Base-by-base conservation (phyloP, 2,797 vertebrate species). In the Artibeus jamaicensis region DNA sequence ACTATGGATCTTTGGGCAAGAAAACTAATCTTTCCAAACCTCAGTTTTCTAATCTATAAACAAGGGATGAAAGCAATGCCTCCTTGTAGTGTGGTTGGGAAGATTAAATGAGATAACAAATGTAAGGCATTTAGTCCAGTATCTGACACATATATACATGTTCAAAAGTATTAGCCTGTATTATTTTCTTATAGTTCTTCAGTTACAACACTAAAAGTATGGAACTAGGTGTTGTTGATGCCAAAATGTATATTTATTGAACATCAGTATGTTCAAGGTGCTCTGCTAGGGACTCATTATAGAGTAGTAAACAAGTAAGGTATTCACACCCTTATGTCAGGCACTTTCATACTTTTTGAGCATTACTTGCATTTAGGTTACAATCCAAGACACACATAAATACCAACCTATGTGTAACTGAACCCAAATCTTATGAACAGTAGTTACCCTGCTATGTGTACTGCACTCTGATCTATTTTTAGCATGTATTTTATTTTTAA, bases 21-120 rank as follows among this genome's bases (percentile, higher is more conserved):
- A 73, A 67, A 37, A 12, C 29, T 39, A 42, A 53, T 6, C 21
- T 53, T 22, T 34, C 44, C 0, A 0, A 65, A 53, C 78, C 70
- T 95, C 62, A 32, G 67, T 92, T 96, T 93, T 89, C 77, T 70
- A 77, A 44, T 53, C 42, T 87, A 4, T 93, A 74, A 92, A 59
- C 8, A 65, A n/a, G 21, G 14, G 18, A 21, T 70, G 12, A 37
- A 37, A 42, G 34, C 29, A 48, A 18, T 59, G 39, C n/a, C 53
- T 9, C 62, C 42, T 79, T 68, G 3, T 15, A 37, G 48, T 85
- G 32, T 34, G 14, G 3, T 16, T 86, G 22, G 67, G 24, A 85
- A 95, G 53, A 82, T 48, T 39, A 95, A 46, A 21, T 34, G 18
- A 93, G 37, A n/a, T 37, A 42, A 87, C 5, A 67, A 21, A 55